Evolutionary conservation across 2,888 invertebrate species (phyloP).

Genomic region (Lasioglossum leucozonium): DNA sequence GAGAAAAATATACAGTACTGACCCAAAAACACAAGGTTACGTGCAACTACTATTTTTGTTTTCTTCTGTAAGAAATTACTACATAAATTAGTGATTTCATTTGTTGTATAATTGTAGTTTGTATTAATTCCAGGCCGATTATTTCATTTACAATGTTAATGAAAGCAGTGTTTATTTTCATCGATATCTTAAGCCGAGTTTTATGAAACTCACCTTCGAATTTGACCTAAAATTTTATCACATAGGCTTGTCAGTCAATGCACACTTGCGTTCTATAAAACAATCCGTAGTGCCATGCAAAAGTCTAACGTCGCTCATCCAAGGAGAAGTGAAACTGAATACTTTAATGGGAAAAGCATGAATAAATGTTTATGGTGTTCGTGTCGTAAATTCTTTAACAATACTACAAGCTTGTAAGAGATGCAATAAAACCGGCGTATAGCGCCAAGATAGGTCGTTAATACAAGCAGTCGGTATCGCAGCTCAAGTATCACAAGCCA

Average conservation of each 20-base stretch:
- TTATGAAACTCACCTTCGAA: not conserved
- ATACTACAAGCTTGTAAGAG: not conserved
- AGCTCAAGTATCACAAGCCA: too few species aligned
- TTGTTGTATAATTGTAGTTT: not conserved
- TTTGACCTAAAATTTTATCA: not conserved
- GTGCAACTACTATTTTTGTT: not conserved
- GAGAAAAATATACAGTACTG: not conserved
- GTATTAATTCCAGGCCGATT: not conserved
- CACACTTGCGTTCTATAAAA: not conserved
- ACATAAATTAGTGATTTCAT: not conserved
- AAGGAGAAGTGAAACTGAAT: conserved; percentile 5
- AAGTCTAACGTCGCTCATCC: not conserved
- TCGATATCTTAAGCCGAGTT: not conserved
- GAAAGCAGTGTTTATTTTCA: not conserved
- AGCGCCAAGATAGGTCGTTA: not conserved
- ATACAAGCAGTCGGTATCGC: not conserved
- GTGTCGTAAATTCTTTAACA: not conserved
- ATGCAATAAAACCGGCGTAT: not conserved
- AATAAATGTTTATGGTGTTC: not conserved
- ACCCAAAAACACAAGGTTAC: not conserved
- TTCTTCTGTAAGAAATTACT: not conserved
- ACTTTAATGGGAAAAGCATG: not conserved
- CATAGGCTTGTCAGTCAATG: not conserved
- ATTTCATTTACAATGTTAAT: not conserved
- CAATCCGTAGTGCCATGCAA: not conserved